Evolutionary conservation across 2,888 invertebrate species (phyloP), one percentile per base, ranked within the genome.

Genomic region (Linhomoeus sp.): DNA sequence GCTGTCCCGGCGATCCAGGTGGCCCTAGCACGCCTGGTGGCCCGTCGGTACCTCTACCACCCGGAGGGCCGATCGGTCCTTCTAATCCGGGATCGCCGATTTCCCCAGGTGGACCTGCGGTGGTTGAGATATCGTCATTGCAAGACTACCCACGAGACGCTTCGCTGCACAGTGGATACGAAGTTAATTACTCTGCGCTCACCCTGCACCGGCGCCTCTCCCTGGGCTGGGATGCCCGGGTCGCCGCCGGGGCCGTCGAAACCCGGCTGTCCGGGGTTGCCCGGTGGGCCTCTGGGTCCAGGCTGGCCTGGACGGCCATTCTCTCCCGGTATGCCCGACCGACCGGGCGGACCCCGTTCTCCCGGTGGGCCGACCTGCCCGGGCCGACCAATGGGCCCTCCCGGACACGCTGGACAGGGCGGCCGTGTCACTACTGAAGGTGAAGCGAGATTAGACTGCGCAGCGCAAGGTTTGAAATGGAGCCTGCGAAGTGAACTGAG

Each of bases 21-120:
- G 43, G 51, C 42, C 44, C 48, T 40, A 25, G 23, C 25, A 37
- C 52, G 46, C 43, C 43, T 9, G 43, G 43, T n/a, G n/a, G n/a
- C n/a, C n/a, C n/a, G n/a, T n/a, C n/a, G n/a, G n/a, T n/a, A 29
- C 29, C 29, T 29, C 29, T 5, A 25, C 17, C 23, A 5, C 44
- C 44, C 2, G 44, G 24, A 17, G 37, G 37, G 19, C 44, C 44
- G 3, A 37, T 33, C 14, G 44, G 44, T 24, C 44, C 44, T 20
- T 33, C 43, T 9, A 35, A 35, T 33, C 43, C 43, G 12, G 43
- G 43, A n/a, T 43, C 43, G 2, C 43, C 43, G 19, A 20, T 29
- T 9, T 43, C 43, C 5, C 43, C 43, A 2, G 43, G 43, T n/a
- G 9, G 5, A 5, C 43, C 43, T 43, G 43, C 19, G 17, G n/a